Evolutionary conservation across 1,140 invertebrate genomes (phyloP).

Genomic region (Papilio machaon): DNA sequence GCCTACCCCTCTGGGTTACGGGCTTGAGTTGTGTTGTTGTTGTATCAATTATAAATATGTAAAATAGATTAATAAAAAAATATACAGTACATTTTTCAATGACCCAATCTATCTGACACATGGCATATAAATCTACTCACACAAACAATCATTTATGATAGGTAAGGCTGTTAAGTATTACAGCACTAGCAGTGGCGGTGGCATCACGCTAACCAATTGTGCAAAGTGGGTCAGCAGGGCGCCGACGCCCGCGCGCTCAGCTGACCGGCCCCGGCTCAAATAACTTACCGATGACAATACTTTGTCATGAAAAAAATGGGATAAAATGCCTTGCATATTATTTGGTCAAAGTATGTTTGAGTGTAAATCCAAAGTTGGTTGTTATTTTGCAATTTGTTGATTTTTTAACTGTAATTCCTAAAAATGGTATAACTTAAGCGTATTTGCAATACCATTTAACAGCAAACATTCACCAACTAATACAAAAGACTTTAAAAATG

Average conservation of each 20-base stretch:
- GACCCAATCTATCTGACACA: neutral
- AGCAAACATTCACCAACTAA: neutral
- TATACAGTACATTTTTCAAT: neutral
- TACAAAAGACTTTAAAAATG: neutral
- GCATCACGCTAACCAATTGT: conserved; percentile 10
- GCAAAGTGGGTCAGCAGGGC: conserved; percentile 5
- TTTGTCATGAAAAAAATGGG: neutral
- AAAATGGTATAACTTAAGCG: too few species aligned
- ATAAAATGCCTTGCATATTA: neutral
- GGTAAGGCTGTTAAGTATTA: conserved; percentile 4
- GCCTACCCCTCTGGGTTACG: too few species aligned
- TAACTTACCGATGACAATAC: neutral
- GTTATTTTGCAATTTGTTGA: neutral
- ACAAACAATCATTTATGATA: neutral
- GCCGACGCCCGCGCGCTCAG: neutral
- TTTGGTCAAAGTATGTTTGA: neutral
- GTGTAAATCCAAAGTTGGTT: neutral
- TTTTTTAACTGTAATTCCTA: too few species aligned
- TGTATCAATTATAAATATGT: too few species aligned
- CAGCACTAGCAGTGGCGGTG: neutral
- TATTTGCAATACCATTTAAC: too few species aligned
- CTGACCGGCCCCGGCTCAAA: conserved; percentile 5
- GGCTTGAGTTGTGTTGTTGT: too few species aligned
- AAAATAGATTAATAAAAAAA: too few species aligned
- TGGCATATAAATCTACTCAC: neutral